These are phyloP conservation scores for Castor canadensis DNA, from an alignment of 2,113 vertebrate genomes.

Conservation along the genomic window DNA sequence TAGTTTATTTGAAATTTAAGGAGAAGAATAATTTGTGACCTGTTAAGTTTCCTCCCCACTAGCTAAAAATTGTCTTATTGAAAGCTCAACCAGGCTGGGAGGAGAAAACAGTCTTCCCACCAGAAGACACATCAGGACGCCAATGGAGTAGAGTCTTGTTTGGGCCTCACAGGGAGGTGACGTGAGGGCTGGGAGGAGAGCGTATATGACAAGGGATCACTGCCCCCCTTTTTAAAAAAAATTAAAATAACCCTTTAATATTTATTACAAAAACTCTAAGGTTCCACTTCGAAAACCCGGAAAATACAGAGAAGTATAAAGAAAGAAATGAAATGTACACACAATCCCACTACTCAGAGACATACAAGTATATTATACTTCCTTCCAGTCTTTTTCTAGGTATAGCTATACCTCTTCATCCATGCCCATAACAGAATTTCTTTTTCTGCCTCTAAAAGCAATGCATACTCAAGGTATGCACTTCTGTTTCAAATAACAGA, in stretches of 20 bases:
- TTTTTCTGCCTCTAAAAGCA: constrained; percentile 23
- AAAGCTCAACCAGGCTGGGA: neutral
- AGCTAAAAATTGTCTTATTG: constrained; percentile 38
- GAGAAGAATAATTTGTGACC: constrained; percentile 48
- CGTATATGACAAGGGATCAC: neutral
- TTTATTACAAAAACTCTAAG: neutral
- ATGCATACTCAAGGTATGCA: neutral
- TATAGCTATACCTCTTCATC: neutral
- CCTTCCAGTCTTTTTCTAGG: neutral
- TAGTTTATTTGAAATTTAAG: constrained; percentile 57
- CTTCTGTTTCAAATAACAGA: neutral
- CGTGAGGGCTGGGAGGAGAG: neutral
- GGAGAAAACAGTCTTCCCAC: neutral
- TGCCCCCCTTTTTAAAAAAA: neutral
- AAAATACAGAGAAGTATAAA: constrained; percentile 41
- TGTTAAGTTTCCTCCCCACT: constrained; percentile 1
- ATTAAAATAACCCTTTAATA: neutral
- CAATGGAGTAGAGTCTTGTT: neutral
- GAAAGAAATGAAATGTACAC: constrained; percentile 14
- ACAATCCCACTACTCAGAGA: neutral
- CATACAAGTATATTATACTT: neutral
- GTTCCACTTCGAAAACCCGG: neutral
- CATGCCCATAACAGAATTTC: neutral
- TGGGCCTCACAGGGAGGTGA: neutral
- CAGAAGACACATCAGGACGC: neutral